phyloP scores from a whole-genome alignment of 2,888 invertebrate species.

The Euplexia lucipara region DNA sequence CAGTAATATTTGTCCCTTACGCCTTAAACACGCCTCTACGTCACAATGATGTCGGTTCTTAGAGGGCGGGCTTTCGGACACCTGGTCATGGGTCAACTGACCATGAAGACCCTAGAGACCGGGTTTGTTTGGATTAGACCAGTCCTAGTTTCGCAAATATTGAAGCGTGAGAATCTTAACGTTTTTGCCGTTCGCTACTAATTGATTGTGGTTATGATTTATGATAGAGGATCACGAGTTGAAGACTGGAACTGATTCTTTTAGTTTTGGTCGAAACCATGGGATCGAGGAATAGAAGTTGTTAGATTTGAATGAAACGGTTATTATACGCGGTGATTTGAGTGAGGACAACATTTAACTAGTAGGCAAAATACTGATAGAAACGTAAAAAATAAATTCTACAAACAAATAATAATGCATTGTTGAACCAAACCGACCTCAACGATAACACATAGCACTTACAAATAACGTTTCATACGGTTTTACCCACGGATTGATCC shows the following conservation, averaged over 20 bases:
- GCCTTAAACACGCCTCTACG: slow-evolving; percentile 83
- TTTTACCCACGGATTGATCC: slow-evolving; percentile 67
- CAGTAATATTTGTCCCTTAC: slow-evolving; percentile 85
- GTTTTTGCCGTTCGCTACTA: slow-evolving; percentile 69
- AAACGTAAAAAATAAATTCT: background rate
- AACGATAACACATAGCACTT: slow-evolving; percentile 50
- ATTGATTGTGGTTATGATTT: slow-evolving; percentile 58
- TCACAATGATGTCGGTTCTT: slow-evolving; percentile 82
- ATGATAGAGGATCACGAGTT: slow-evolving; percentile 44
- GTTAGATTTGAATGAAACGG: background rate
- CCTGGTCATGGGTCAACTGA: slow-evolving; percentile 87
- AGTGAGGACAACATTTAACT: background rate
- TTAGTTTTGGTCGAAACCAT: slow-evolving; percentile 29
- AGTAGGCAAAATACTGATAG: background rate
- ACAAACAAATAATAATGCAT: slow-evolving; percentile 11
- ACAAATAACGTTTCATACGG: slow-evolving; percentile 59
- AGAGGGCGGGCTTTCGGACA: slow-evolving; percentile 84
- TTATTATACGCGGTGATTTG: background rate
- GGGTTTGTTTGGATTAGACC: slow-evolving; percentile 83
- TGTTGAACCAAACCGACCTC: slow-evolving; percentile 24
- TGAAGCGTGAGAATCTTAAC: slow-evolving; percentile 85
- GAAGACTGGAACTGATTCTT: slow-evolving; percentile 45
- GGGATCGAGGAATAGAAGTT: background rate
- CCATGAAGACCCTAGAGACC: slow-evolving; percentile 73
- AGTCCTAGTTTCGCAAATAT: slow-evolving; percentile 80